Percentiles rank a stretch among this genome's conserved stretches.
Evolutionary conservation across 2,113 vertebrate species (phyloP).

Genomic region (Epinephelus lanceolatus): DNA sequence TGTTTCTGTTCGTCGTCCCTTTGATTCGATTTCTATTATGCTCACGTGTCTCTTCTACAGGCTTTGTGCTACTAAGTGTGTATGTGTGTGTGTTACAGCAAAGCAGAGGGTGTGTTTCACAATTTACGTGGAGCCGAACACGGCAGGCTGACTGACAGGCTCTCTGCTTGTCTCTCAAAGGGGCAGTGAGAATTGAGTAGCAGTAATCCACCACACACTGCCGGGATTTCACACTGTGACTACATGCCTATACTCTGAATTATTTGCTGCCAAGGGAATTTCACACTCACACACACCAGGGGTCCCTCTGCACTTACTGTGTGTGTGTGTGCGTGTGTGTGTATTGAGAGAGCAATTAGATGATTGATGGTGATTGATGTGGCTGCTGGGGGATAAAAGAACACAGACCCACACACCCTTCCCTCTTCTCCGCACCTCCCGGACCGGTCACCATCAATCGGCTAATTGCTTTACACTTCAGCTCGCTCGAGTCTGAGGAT

Average conservation of each 20-base stretch:
- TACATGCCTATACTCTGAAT: constrained; percentile 46
- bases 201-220: constrained; percentile 64
- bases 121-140: constrained; percentile 5
- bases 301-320: constrained; percentile 24
- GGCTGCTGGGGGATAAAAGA: constrained; percentile 26
- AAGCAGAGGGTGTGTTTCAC: constrained; percentile 24
- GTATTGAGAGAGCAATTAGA: constrained; percentile 60
- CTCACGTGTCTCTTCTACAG: constrained; percentile 8
- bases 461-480: constrained; percentile 72
- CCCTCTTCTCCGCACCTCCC: not conserved
- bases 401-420: constrained; percentile 20
- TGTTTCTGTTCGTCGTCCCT: not conserved
- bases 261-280: constrained; percentile 64
- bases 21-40: constrained; percentile 25
- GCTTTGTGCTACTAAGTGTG: not conserved
- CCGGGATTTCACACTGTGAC: constrained; percentile 53
- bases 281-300: constrained; percentile 58
- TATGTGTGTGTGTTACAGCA: constrained; percentile 12
- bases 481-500: constrained; percentile 55
- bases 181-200: constrained; percentile 39
- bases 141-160: constrained; percentile 55
- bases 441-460: constrained; percentile 57
- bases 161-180: constrained; percentile 51
- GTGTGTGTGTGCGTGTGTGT: constrained; percentile 19
- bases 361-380: constrained; percentile 70